These are phyloP conservation scores for Eulithis testata DNA, from an alignment of 2,888 invertebrate species.

Conservation along the genomic window DNA sequence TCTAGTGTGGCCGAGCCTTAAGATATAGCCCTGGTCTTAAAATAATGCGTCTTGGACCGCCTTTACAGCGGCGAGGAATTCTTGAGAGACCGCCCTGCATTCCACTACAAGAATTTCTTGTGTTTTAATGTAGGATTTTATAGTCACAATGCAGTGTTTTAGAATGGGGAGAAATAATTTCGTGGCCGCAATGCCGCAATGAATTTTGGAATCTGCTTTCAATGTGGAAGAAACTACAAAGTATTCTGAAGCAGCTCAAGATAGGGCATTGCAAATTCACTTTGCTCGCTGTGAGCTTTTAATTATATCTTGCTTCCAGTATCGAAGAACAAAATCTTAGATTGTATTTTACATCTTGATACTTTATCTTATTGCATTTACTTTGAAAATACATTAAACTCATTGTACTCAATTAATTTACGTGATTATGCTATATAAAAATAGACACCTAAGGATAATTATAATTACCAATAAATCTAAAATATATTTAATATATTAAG, in stretches of 20 bases:
- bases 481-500: too few relatives aligned
- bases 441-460: too few relatives aligned
- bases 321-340: constrained; percentile 26
- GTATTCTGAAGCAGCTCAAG: constrained; percentile 12
- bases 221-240: constrained; percentile 19
- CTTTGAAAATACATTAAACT: too few relatives aligned
- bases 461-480: too few relatives aligned
- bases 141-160: constrained; percentile 51
- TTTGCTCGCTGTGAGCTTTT: constrained; percentile 38
- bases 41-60: constrained; percentile 46
- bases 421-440: too few relatives aligned
- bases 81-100: constrained; percentile 61
- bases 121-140: constrained; percentile 73
- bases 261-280: constrained; percentile 24
- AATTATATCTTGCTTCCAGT: constrained; percentile 50
- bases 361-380: constrained; percentile 16
- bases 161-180: constrained; percentile 36
- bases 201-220: constrained; percentile 20
- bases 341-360: constrained; percentile 30
- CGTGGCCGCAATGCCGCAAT: constrained; percentile 32
- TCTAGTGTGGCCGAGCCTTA: constrained; percentile 67
- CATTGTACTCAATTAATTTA: too few relatives aligned
- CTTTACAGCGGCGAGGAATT: constrained; percentile 58
- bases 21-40: constrained; percentile 48
- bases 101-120: constrained; percentile 62